Conservation (phyloP, 2,113 vertebrate species). For the Stigmatopora argus region DNA sequence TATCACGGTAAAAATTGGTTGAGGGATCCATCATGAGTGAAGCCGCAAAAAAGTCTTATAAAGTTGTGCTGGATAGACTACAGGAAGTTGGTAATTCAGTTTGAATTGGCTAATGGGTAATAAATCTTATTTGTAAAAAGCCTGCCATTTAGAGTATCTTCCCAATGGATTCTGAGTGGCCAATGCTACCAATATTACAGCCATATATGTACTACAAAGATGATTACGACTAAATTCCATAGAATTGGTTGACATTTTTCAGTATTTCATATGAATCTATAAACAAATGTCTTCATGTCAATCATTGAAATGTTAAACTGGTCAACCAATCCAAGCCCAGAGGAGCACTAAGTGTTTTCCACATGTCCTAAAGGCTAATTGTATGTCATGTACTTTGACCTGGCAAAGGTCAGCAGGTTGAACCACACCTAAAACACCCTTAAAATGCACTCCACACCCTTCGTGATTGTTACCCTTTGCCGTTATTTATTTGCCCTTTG, state of each 20-base stretch:
- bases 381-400: background rate
- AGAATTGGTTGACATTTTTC: too few species aligned
- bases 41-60: background rate
- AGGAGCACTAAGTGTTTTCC: background rate
- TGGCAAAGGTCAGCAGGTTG: constrained; percentile 3
- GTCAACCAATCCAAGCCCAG: background rate
- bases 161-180: background rate
- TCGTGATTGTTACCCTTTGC: background rate
- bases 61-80: too few species aligned
- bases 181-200: background rate
- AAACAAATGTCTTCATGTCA: background rate
- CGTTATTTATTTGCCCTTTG: background rate
- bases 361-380: background rate
- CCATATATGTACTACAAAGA: background rate
- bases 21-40: background rate
- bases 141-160: background rate
- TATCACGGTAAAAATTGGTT: too few species aligned
- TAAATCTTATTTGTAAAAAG: background rate
- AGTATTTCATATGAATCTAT: too few species aligned
- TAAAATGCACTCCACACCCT: background rate
- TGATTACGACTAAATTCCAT: too few species aligned
- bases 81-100: too few species aligned
- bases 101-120: too few species aligned
- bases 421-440: background rate
- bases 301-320: background rate